Evolutionary conservation across 2,888 invertebrate species (phyloP).

Genomic region (Mantis religiosa): DNA sequence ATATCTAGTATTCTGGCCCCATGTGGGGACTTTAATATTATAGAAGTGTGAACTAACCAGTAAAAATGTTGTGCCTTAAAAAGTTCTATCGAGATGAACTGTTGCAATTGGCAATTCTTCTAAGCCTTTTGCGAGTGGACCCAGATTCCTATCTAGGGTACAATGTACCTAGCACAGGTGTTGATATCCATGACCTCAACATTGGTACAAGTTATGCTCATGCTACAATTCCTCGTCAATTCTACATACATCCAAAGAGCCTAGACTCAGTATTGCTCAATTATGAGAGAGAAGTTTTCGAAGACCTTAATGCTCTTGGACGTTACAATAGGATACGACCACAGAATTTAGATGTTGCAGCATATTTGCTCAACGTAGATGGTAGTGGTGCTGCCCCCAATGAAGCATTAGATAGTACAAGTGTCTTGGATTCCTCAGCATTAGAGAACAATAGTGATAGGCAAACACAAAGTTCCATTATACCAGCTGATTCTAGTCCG

Average conservation of each 20-base stretch:
- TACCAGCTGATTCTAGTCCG: neutral
- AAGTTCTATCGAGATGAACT: constrained; percentile 79
- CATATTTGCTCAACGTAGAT: constrained; percentile 60
- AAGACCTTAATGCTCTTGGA: constrained; percentile 68
- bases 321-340: constrained; percentile 53
- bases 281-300: constrained; percentile 69
- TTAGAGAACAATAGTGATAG: constrained; percentile 5
- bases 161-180: constrained; percentile 51
- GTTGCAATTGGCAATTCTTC: constrained; percentile 72
- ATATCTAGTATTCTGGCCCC: neutral
- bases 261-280: constrained; percentile 65
- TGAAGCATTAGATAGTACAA: neutral
- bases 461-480: neutral
- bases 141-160: constrained; percentile 65
- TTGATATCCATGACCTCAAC: constrained; percentile 40
- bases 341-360: constrained; percentile 52
- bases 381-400: constrained; percentile 20
- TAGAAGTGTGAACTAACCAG: neutral
- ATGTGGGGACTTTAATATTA: neutral
- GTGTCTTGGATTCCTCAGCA: neutral
- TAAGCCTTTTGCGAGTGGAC: constrained; percentile 74
- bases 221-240: constrained; percentile 25
- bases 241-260: constrained; percentile 63
- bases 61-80: constrained; percentile 72
- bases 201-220: constrained; percentile 63